Base-by-base conservation (phyloP, 2,797 vertebrate species). In the Myripristis jacobus region DNA sequence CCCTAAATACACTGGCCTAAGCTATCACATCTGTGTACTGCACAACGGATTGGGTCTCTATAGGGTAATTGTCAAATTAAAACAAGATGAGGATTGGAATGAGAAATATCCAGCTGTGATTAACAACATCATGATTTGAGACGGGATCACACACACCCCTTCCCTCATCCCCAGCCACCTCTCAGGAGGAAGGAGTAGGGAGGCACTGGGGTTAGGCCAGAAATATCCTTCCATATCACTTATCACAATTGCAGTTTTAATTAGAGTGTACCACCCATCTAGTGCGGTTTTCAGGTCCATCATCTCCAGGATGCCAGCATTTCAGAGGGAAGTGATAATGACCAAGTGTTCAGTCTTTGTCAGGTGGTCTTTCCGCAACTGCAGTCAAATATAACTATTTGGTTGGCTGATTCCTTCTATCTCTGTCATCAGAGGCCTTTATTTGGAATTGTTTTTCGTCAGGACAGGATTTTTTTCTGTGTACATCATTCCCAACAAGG, bases 31-130 rank as follows among this genome's bases (percentile, higher is more conserved):
- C 66, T 80, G 53, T 79, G 80, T 70, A 70, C 57, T 29, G 18
- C 51, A 60, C 56, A 64, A 2, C 56, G 51, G 48, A 59, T 65
- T 79, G 43, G 24, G 57, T 59, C 2, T 7, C 25, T 62, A 57
- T 56, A 60, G 63, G 24, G 31, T 2, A 4, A 47, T 53, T 31
- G 63, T 69, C 60, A 70, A 74, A 70, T 80, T 60, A 72, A 73
- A 36, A 36, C 34, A 36, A 36, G 34, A 36, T 12, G 34, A 36
- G 34, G 2, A 77, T 52, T n/a, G 53, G 47, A 12, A 25, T 1
- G 38, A 78, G 50, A 54, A 46, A n/a, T n/a, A 36, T 79, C 65
- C 67, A 50, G 68, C 70, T 70, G 63, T 46, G 72, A 80, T 54
- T 41, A 78, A 75, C 60, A 77, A 69, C 71, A 67, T 31, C 19